These are phyloP conservation scores for Orthochromis indermauri DNA, from an alignment of 2,113 vertebrate species.

Conservation along the genomic window DNA sequence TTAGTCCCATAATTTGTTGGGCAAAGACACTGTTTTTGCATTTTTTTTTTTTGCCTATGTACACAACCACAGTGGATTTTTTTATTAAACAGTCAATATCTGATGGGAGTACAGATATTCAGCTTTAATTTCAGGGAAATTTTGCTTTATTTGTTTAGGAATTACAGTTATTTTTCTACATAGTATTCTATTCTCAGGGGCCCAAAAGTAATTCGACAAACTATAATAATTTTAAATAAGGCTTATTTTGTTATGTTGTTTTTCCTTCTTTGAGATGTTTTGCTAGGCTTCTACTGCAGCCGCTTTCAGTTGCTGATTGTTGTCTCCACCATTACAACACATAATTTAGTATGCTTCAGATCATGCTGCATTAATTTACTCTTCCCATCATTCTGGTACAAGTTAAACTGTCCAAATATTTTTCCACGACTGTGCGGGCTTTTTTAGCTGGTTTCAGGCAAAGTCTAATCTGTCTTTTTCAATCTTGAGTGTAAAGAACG, in stretches of 20 bases:
- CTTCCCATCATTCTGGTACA: neutral
- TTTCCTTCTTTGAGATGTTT: neutral
- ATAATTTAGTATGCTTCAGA: neutral
- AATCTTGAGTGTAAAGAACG: neutral
- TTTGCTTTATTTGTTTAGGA: neutral
- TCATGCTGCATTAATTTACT: neutral
- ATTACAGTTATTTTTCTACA: neutral
- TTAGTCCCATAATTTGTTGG: neutral
- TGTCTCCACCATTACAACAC: rapidly evolving
- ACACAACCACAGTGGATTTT: neutral
- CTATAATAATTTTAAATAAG: neutral
- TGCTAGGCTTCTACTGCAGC: neutral
- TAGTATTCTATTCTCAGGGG: neutral
- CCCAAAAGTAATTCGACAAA: neutral
- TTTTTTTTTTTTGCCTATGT: neutral
- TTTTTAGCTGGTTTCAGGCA: neutral
- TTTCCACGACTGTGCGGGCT: neutral
- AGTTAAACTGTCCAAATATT: neutral
- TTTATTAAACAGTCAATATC: neutral
- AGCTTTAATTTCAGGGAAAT: neutral
- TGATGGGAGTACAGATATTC: neutral
- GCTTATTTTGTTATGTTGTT: neutral
- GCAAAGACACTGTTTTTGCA: neutral
- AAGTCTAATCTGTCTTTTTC: neutral
- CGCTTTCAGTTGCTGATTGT: neutral